phyloP scores from a whole-genome alignment of 2,888 invertebrate genomes.

The Philaethria dido region DNA sequence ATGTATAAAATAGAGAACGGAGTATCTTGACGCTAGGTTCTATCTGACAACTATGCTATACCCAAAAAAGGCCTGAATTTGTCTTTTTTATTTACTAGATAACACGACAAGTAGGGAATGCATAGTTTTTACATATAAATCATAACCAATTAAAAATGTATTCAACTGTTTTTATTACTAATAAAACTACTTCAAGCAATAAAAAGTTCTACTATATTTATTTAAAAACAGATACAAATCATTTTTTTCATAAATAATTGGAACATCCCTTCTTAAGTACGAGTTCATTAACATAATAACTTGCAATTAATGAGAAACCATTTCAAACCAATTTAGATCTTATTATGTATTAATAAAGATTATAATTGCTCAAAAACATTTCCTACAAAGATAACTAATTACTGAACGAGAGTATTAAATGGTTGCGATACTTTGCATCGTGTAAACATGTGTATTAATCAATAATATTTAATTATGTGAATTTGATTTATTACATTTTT shows the following conservation, averaged over 20 bases:
- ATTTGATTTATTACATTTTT: constrained; percentile 25
- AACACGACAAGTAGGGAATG: not conserved
- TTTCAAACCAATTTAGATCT: constrained; percentile 13
- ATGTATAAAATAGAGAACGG: too few relatives aligned
- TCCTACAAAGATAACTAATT: constrained; percentile 29
- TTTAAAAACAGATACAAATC: constrained; percentile 1
- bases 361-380: not conserved
- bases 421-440: constrained; percentile 40
- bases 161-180: not conserved
- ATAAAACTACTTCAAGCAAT: not conserved
- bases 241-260: constrained; percentile 7
- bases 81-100: too few relatives aligned
- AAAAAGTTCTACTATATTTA: not conserved
- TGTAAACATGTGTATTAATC: constrained; percentile 56
- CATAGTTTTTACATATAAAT: not conserved
- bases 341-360: constrained; percentile 1
- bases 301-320: constrained; percentile 7
- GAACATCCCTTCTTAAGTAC: constrained; percentile 19
- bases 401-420: constrained; percentile 43
- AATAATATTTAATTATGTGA: constrained; percentile 49
- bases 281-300: constrained; percentile 38
- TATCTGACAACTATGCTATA: too few relatives aligned
- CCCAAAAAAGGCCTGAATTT: too few relatives aligned
- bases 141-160: not conserved
- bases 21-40: too few relatives aligned